These are phyloP conservation scores for Pipa parva DNA, from an alignment of 2,113 vertebrate genomes.

Conservation along the genomic window DNA sequence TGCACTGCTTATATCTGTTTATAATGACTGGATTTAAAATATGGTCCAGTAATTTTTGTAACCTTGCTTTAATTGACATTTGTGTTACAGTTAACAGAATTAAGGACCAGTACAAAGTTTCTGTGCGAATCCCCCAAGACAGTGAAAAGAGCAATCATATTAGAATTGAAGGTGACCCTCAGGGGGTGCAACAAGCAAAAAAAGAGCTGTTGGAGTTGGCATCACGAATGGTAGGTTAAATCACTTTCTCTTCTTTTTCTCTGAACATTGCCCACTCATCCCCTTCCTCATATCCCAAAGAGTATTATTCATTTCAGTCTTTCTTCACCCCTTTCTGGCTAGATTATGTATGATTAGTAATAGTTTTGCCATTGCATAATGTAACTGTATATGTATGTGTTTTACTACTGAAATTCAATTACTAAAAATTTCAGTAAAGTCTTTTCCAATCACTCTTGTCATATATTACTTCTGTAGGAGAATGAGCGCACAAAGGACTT, in stretches of 20 bases:
- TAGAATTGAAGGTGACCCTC: conserved; percentile 95
- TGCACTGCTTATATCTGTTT: too few relatives aligned
- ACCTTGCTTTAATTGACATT: not conserved
- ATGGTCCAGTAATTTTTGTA: not conserved
- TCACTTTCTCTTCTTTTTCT: too few relatives aligned
- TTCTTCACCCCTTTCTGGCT: not conserved
- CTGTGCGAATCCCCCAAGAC: conserved; percentile 94
- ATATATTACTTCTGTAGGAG: conserved; percentile 64
- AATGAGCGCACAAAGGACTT: conserved; percentile 98
- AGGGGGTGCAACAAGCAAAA: conserved; percentile 95
- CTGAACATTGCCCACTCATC: too few relatives aligned
- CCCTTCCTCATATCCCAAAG: too few relatives aligned
- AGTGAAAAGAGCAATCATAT: conserved; percentile 96
- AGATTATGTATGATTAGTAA: too few relatives aligned
- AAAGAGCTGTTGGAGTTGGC: conserved; percentile 96
- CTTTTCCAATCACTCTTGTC: not conserved
- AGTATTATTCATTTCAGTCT: not conserved
- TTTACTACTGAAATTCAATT: too few relatives aligned
- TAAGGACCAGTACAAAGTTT: conserved; percentile 96
- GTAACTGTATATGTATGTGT: too few relatives aligned
- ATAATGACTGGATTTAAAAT: too few relatives aligned
- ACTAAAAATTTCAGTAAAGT: too few relatives aligned
- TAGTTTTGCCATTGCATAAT: too few relatives aligned
- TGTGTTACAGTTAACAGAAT: conserved; percentile 87
- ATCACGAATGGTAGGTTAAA: conserved; percentile 83